Conservation (phyloP, 2,888 invertebrate genomes). For the Leptopilina syphax region DNA sequence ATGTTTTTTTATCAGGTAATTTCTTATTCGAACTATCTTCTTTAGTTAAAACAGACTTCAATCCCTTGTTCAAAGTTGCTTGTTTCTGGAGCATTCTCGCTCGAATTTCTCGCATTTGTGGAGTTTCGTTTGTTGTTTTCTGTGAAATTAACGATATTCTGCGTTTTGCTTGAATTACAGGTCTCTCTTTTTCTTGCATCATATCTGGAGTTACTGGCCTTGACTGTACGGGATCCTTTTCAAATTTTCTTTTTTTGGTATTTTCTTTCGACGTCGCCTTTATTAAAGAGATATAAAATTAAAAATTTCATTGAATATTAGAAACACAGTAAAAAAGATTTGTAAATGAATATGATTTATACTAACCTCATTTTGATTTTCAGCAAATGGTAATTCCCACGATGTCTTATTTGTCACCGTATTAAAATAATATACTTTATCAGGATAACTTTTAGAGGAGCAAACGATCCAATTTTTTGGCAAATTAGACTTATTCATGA, state of each 20-base stretch:
- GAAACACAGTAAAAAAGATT: not conserved
- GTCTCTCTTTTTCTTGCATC: conserved; percentile 21
- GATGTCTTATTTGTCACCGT: conserved; percentile 62
- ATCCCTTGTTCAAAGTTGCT: conserved; percentile 16
- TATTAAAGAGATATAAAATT: not conserved
- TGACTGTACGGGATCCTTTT: not conserved
- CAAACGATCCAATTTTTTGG: conserved; percentile 64
- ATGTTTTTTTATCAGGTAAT: not conserved
- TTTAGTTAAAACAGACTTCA: not conserved
- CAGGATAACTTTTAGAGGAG: conserved; percentile 62
- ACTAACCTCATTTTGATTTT: conserved; percentile 26
- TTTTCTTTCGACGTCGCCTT: not conserved
- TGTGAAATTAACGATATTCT: not conserved
- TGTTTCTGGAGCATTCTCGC: conserved; percentile 58
- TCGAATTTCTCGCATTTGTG: conserved; percentile 62
- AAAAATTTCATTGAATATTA: not conserved
- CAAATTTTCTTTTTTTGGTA: not conserved
- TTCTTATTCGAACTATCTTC: not conserved
- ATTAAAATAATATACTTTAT: conserved; percentile 69
- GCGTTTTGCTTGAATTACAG: conserved; percentile 5
- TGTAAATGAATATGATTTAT: not conserved
- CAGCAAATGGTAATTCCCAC: conserved; percentile 60
- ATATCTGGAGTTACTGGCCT: conserved; percentile 13
- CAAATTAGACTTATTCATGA: conserved; percentile 57
- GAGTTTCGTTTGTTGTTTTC: conserved; percentile 58